Evolutionary conservation across 2,113 vertebrate genomes (phyloP).

Genomic region (Arizona elegans): DNA sequence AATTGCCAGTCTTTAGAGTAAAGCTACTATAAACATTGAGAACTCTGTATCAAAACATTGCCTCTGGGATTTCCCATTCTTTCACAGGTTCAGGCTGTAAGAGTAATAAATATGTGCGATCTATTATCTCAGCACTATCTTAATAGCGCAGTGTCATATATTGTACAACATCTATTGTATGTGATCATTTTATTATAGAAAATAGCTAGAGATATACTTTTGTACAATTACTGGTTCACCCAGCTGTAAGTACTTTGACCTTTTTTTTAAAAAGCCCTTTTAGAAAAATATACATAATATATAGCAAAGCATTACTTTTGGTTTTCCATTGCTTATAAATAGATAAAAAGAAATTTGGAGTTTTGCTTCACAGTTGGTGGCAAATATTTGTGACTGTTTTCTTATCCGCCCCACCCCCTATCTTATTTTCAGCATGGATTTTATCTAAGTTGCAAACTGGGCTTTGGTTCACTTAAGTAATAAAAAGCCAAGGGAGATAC

Average conservation of each 20-base stretch:
- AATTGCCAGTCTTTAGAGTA: neutral
- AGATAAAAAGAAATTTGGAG: slow-evolving; percentile 26
- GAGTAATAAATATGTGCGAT: neutral
- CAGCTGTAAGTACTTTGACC: accelerated
- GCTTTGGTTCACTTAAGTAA: slow-evolving; percentile 26
- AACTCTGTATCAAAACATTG: neutral
- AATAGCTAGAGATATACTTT: neutral
- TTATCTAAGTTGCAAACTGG: slow-evolving; percentile 22
- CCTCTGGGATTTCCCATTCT: neutral
- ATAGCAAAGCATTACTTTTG: slow-evolving; percentile 26
- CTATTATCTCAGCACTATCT: neutral
- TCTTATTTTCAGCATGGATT: slow-evolving; percentile 15
- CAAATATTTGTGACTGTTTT: slow-evolving; percentile 43
- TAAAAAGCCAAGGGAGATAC: slow-evolving; percentile 48
- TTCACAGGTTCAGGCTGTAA: neutral
- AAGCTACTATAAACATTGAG: neutral
- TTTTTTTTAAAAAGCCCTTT: neutral
- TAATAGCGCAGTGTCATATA: neutral
- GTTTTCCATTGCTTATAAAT: slow-evolving; percentile 2
- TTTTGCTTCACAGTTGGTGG: neutral
- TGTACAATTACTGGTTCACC: neutral
- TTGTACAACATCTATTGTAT: neutral
- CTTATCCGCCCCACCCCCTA: neutral
- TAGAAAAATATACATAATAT: neutral
- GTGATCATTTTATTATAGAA: neutral